A percentile compares a stretch with the other conserved stretches of the same genome.
These are phyloP conservation scores for Poecilobothrus nobilitatus DNA, from an alignment of 2,888 invertebrate genomes.

Conservation along the genomic window DNA sequence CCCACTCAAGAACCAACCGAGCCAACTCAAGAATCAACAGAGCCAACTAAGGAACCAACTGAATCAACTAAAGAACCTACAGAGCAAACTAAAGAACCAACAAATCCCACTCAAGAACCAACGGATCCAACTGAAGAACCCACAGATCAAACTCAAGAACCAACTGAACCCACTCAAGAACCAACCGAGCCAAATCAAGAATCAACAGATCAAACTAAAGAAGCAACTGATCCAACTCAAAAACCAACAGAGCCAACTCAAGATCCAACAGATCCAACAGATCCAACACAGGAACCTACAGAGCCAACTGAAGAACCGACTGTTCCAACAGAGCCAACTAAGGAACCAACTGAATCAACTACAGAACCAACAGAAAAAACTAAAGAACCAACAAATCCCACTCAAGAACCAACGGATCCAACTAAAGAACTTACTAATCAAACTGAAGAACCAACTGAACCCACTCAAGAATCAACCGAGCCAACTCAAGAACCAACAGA, in stretches of 20 bases:
- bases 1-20: background rate
- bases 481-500: constrained; percentile 16
- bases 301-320: constrained; percentile 13
- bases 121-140: constrained; percentile 8
- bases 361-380: constrained; percentile 10
- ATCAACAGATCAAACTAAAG: constrained; percentile 10
- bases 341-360: background rate
- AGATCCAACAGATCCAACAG: constrained; percentile 16
- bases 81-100: background rate
- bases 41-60: constrained; percentile 9
- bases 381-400: constrained; percentile 8
- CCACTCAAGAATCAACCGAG: constrained; percentile 9
- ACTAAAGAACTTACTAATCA: background rate
- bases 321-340: background rate
- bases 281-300: background rate
- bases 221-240: constrained; percentile 16
- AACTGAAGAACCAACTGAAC: no score
- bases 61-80: constrained; percentile 16
- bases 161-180: constrained; percentile 5
- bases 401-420: background rate
- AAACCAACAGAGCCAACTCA: constrained; percentile 16
- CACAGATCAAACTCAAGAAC: constrained; percentile 8
- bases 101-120: background rate
- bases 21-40: background rate
- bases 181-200: background rate